phyloP scores from a whole-genome alignment of 1,140 invertebrate species.

The Drosophila dunni region DNA sequence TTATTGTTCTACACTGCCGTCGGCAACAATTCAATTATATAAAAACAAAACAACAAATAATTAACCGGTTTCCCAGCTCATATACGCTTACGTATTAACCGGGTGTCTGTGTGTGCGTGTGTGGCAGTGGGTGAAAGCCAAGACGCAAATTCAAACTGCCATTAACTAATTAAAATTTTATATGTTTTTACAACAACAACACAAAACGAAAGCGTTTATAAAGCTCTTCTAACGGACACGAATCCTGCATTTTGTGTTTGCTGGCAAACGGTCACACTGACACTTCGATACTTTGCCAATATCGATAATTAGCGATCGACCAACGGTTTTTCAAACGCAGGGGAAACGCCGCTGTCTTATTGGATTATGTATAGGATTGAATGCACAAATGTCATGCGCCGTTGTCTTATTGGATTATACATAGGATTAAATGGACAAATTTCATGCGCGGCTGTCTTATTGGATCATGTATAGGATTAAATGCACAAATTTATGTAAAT shows the following conservation, averaged over 20 bases:
- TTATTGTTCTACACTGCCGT: neutral
- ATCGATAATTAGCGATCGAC: conserved; percentile 36
- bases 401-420: conserved; percentile 19
- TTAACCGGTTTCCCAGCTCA: conserved; percentile 25
- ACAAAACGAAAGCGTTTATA: neutral
- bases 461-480: conserved; percentile 28
- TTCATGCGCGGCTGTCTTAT: neutral
- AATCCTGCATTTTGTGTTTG: conserved; percentile 3
- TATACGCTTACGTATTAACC: neutral
- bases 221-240: conserved; percentile 16
- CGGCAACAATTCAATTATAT: conserved; percentile 28
- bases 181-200: neutral
- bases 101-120: neutral
- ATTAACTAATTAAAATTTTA: conserved; percentile 17
- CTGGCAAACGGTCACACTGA: conserved; percentile 11
- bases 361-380: conserved; percentile 30
- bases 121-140: neutral
- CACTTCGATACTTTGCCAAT: neutral
- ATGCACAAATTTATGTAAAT: conserved; percentile 3
- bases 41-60: conserved; percentile 23
- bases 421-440: conserved; percentile 14
- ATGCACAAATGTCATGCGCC: too few species aligned
- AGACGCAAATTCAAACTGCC: neutral
- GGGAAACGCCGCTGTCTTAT: too few species aligned
- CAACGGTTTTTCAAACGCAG: neutral